A percentile compares a stretch with the other conserved stretches of the same genome.
phyloP scores from a whole-genome alignment of 2,888 invertebrate genomes.

The Chrysolina haemoptera region DNA sequence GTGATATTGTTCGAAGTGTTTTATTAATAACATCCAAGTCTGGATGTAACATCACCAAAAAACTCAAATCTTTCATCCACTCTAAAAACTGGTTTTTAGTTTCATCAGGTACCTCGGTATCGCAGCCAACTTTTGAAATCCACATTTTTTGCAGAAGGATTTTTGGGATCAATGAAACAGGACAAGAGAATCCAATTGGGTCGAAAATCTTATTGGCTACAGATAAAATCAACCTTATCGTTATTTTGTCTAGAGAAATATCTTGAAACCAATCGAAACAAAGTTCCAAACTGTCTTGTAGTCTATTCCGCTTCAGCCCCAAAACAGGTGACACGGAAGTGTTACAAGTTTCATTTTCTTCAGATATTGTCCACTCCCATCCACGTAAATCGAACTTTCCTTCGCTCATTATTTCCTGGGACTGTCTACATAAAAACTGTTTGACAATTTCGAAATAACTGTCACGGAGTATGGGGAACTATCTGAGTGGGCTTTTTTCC shows the following conservation, averaged over 20 bases:
- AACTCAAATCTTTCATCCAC: conserved; percentile 30
- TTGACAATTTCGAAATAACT: conserved; percentile 10
- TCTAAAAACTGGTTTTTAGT: conserved; percentile 19
- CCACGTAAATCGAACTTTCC: background rate
- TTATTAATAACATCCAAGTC: too few relatives aligned
- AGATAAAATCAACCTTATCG: conserved; percentile 32
- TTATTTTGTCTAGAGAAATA: conserved; percentile 4
- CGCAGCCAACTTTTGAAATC: conserved; percentile 37
- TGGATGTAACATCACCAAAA: too few relatives aligned
- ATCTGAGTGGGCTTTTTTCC: background rate
- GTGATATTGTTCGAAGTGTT: too few relatives aligned
- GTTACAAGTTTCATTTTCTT: background rate
- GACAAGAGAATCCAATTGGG: conserved; percentile 42
- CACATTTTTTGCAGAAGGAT: conserved; percentile 41
- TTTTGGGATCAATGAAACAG: conserved; percentile 42
- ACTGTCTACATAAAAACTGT: conserved; percentile 2
- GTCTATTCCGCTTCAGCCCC: conserved; percentile 1
- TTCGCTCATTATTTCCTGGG: background rate
- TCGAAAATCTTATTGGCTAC: conserved; percentile 36
- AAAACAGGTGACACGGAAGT: conserved; percentile 8
- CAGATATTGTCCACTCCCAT: background rate
- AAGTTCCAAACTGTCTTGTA: background rate
- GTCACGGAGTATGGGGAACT: background rate
- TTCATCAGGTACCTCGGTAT: conserved; percentile 25
- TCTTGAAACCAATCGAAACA: conserved; percentile 18